phyloP scores from a whole-genome alignment of 1,140 invertebrate genomes.

The Drosophila triauraria region DNA sequence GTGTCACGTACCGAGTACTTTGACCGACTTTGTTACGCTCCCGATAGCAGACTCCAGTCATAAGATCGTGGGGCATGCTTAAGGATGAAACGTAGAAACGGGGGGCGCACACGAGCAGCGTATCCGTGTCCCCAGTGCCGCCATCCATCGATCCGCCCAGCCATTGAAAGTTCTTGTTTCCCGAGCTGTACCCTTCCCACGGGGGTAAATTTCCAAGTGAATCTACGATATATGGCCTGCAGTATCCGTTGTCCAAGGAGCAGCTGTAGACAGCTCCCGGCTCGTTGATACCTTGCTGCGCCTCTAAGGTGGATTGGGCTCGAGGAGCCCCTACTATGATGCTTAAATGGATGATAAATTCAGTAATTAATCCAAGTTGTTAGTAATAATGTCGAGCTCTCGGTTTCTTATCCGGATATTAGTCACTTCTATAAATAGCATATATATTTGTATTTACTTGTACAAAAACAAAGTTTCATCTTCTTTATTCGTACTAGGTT shows the following conservation, averaged over 20 bases:
- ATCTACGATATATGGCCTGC: slow-evolving; percentile 73
- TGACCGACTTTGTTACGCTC: slow-evolving; percentile 56
- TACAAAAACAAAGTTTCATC: too few relatives aligned
- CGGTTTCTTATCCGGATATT: too few relatives aligned
- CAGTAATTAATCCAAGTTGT: not conserved
- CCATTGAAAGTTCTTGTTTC: slow-evolving; percentile 71
- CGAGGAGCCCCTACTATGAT: slow-evolving; percentile 80
- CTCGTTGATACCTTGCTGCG: slow-evolving; percentile 71
- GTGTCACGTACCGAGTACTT: slow-evolving; percentile 44
- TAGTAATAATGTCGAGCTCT: not conserved
- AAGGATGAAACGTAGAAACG: slow-evolving; percentile 57
- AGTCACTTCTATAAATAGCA: too few relatives aligned
- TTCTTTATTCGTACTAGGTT: too few relatives aligned
- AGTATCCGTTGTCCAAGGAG: slow-evolving; percentile 43
- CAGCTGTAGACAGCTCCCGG: slow-evolving; percentile 80
- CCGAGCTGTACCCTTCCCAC: slow-evolving; percentile 58
- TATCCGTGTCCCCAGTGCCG: slow-evolving; percentile 64
- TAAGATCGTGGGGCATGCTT: slow-evolving; percentile 43
- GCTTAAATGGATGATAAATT: slow-evolving; percentile 30
- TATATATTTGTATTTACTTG: too few relatives aligned
- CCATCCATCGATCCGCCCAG: slow-evolving; percentile 82
- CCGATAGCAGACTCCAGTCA: slow-evolving; percentile 86
- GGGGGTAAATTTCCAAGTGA: slow-evolving; percentile 39
- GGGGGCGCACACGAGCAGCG: slow-evolving; percentile 77
- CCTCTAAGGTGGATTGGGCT: slow-evolving; percentile 72